These are phyloP conservation scores for Propithecus perrieri DNA, from an alignment of 2,797 vertebrate species.

Conservation along the genomic window DNA sequence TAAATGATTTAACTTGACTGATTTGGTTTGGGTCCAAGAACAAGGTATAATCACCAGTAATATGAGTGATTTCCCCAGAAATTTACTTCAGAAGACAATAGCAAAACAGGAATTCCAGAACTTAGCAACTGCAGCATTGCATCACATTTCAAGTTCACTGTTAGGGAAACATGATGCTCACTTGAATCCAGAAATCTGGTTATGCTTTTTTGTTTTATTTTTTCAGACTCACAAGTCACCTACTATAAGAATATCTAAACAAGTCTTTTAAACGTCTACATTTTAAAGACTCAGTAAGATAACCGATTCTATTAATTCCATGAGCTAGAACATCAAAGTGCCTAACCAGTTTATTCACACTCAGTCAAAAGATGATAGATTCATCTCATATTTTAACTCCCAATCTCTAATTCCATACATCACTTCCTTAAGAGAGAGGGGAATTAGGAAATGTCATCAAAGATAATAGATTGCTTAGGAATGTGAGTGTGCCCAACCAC, in stretches of 20 bases:
- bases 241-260: background rate
- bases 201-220: background rate
- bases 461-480: background rate
- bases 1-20: background rate
- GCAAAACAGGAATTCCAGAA: background rate
- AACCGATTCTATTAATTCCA: background rate
- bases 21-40: background rate
- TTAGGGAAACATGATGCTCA: background rate
- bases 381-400: background rate
- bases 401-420: background rate
- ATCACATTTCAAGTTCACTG: background rate
- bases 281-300: constrained; percentile 1
- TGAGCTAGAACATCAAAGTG: background rate
- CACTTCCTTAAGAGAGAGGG: background rate
- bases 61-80: background rate
- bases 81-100: background rate
- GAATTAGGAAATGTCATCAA: background rate
- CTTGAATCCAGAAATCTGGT: background rate
- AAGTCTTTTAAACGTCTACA: background rate
- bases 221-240: background rate
- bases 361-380: background rate
- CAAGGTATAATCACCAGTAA: background rate
- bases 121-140: background rate
- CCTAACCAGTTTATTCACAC: background rate
- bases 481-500: background rate